Evolutionary conservation across 2,797 vertebrate genomes (phyloP).

Genomic region (Gouania willdenowi): DNA sequence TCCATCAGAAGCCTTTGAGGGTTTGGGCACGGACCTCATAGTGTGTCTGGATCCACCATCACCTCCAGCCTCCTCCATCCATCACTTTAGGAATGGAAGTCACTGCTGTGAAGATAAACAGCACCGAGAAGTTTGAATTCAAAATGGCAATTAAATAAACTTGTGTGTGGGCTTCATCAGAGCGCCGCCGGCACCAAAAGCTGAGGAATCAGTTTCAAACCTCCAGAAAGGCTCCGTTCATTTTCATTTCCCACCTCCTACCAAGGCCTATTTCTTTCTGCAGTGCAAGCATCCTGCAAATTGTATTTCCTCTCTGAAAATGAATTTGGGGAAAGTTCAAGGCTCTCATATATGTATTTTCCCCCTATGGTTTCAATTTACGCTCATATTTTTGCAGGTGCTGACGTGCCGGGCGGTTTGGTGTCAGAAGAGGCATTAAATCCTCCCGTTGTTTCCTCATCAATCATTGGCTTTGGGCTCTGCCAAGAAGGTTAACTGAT

Average conservation of each 20-base stretch:
- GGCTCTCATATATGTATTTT: slow-evolving; percentile 8
- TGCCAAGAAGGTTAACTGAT: slow-evolving; percentile 25
- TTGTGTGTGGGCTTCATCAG: too few relatives aligned
- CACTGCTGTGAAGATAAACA: too few relatives aligned
- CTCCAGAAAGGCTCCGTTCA: too few relatives aligned
- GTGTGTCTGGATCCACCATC: too few relatives aligned
- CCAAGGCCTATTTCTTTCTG: slow-evolving; percentile 52
- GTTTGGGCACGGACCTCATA: too few relatives aligned
- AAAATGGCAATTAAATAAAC: too few relatives aligned
- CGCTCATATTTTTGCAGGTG: slow-evolving; percentile 30
- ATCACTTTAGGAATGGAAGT: too few relatives aligned
- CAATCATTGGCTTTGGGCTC: slow-evolving; percentile 52
- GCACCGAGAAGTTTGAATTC: too few relatives aligned
- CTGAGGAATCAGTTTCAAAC: too few relatives aligned
- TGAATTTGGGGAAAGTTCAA: slow-evolving; percentile 54
- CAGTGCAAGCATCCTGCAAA: slow-evolving; percentile 51
- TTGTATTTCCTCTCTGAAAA: slow-evolving; percentile 33
- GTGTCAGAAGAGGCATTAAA: slow-evolving; percentile 40
- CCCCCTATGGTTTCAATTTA: slow-evolving; percentile 45
- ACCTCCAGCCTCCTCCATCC: too few relatives aligned
- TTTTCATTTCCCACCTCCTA: slow-evolving; percentile 31
- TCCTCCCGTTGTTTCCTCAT: slow-evolving; percentile 43
- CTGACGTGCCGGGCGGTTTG: slow-evolving; percentile 19
- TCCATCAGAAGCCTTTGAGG: too few relatives aligned
- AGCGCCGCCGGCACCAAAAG: too few relatives aligned